Base-by-base conservation (phyloP, 2,113 vertebrate species). In the Clupea harengus region DNA sequence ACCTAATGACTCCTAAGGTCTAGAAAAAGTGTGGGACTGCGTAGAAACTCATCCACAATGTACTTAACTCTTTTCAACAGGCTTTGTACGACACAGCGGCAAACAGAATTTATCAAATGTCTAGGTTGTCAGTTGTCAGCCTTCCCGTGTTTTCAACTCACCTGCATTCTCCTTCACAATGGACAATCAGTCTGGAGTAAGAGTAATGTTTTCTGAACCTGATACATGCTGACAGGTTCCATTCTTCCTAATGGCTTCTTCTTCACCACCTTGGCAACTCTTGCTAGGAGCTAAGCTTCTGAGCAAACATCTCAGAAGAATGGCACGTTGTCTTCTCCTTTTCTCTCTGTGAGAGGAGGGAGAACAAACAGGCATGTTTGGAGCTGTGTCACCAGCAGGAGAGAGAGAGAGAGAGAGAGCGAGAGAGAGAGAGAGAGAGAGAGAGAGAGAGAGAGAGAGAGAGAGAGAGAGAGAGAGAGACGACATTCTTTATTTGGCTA, bases 301-400 rank as follows among this genome's bases (percentile, higher is more conserved):
- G 20, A 39, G 81, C 13, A 87, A 49, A 81, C 52, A 81, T 81
- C 54, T 49, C 45, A 46, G 67, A 78, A 78, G 72, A 78, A 78
- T 78, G 32, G 72, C 8, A 78, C 72, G 11, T 78, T 78, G 64
- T 72, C 64, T 78, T 78, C 32, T 78, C 64, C n/a, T 25, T 67
- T 28, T 67, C 28, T 32, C 72, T 78, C 72, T 39, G 10, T 78
- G 2, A 5, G 28, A 78, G 1, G n/a, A 64, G 60, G 20, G 60
- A 64, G 60, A 64, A 4, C 1, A 22, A 25, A 25, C 20, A 64
- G 28, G 5, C 32, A 39, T 78, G 72, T 78, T 78, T 78, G 32
- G 72, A 78, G 28, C 28, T 15, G 11, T 78, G 72, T 78, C 72
- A 78, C 2, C 72, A 15, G 32, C 72, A 78, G 72, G 72, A 15